Conservation (phyloP, 2,888 invertebrate genomes). For the Hylaea fasciaria region DNA sequence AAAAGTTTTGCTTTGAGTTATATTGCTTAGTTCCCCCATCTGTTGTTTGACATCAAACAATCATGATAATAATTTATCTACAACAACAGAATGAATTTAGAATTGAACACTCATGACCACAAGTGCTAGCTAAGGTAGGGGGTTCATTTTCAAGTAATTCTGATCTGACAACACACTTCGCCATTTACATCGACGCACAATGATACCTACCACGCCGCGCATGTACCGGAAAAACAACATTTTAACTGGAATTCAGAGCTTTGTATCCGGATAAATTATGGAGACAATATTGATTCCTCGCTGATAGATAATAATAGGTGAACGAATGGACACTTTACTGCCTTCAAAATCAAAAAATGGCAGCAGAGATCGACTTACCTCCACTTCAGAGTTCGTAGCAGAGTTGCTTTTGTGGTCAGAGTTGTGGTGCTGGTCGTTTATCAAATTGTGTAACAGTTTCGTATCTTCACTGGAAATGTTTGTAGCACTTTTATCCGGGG, state of each 20-base stretch:
- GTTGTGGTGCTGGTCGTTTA: slow-evolving; percentile 72
- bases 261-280: neutral
- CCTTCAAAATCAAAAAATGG: slow-evolving; percentile 60
- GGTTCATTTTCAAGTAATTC: slow-evolving; percentile 11
- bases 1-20: neutral
- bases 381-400: slow-evolving; percentile 67
- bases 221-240: slow-evolving; percentile 29
- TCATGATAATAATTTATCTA: neutral
- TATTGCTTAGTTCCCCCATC: slow-evolving; percentile 2
- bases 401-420: slow-evolving; percentile 71
- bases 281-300: slow-evolving; percentile 10
- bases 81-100: neutral
- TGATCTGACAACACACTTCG: slow-evolving; percentile 17
- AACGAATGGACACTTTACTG: slow-evolving; percentile 41
- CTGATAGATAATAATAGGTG: slow-evolving; percentile 22
- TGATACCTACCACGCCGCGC: slow-evolving; percentile 21
- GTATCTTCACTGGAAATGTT: slow-evolving; percentile 76
- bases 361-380: slow-evolving; percentile 76
- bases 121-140: neutral
- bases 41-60: slow-evolving; percentile 21
- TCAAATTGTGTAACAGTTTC: slow-evolving; percentile 73
- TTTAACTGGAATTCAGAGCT: slow-evolving; percentile 3
- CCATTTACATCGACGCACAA: slow-evolving; percentile 23
- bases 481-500: slow-evolving; percentile 87
- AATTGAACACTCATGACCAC: neutral